phyloP scores from a whole-genome alignment of 92 coral and sea anemone genomes.

The Siderastrea radians region DNA sequence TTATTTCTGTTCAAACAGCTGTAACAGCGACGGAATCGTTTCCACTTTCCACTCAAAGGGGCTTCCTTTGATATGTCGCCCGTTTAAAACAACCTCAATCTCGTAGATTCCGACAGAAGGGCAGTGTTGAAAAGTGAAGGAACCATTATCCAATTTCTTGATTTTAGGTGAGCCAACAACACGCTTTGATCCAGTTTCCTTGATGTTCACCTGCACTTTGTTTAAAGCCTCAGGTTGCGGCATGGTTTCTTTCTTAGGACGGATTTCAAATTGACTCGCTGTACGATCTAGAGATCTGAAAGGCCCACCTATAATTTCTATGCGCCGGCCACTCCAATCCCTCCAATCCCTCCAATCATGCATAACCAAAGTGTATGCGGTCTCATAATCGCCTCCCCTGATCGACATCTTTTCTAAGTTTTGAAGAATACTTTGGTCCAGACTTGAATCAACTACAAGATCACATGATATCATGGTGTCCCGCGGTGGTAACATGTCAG shows the following conservation, averaged over 20 bases:
- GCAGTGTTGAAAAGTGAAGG: background rate
- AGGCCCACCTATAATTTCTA: background rate
- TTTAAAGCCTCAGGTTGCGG: background rate
- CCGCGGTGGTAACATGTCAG: background rate
- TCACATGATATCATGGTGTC: background rate
- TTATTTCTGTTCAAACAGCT: too few species aligned
- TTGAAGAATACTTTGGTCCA: background rate
- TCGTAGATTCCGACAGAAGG: background rate
- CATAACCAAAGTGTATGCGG: background rate
- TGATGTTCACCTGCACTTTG: background rate
- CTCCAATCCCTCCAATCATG: background rate
- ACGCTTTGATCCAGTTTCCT: background rate
- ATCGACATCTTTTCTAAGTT: background rate
- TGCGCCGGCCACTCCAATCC: background rate
- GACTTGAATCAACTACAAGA: background rate
- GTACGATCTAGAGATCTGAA: background rate
- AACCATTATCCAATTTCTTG: background rate
- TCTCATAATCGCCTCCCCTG: too few species aligned
- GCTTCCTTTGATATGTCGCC: background rate
- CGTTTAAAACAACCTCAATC: background rate
- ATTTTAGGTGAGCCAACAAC: background rate
- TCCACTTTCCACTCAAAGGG: background rate
- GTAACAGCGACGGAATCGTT: too few species aligned
- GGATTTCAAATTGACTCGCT: background rate
- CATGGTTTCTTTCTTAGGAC: background rate